Evolutionary conservation across 2,888 invertebrate species (phyloP), one percentile per base, ranked within the genome.

Genomic region (Clunio marinus): DNA sequence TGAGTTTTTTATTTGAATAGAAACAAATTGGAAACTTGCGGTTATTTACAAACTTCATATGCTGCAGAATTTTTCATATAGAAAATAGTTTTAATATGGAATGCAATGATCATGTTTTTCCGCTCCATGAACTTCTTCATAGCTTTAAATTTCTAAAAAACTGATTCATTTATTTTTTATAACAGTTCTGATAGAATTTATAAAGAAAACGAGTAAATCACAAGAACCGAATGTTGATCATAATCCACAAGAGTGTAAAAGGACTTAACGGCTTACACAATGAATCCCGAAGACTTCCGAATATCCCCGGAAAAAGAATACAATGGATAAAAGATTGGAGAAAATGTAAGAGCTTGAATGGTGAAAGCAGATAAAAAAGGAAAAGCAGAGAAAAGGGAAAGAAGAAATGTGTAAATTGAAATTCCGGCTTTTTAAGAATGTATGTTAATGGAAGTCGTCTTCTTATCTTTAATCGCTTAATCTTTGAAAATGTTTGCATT

Each of bases 371-470:
- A 51, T 20, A 55, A 55, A 55, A n/a, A 25, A 45, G 15, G 7
- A 45, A n/a, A 45, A 15, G 1, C 1, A 45, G 15, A 45, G 7
- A 45, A 45, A 15, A 7, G 15, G 17, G 27, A 8, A 17, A 58
- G 15, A 15, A 7, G 57, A 58, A 58, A 28, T 58, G 57, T 58
- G 57, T 58, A 58, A 58, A 58, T 58, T 58, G 57, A 58, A 58
- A 58, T 25, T 58, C 57, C 22, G n/a, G 41, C 41, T 41, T 41
- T 41, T 41, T 41, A n/a, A n/a, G 17, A 27, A 25, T 28, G 25
- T 25, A 25, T 58, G 57, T 58, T 58, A 58, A 58, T 58, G 57
- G 57, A 58, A 58, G 27, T 58, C 17, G 25, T 58, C 15, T 25
- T 27, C 17, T 58, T 58, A 25, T 55, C 13, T 25, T 13, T 27